Evolutionary conservation across 1,140 invertebrate genomes (phyloP).

Genomic region (Halesus radiatus): DNA sequence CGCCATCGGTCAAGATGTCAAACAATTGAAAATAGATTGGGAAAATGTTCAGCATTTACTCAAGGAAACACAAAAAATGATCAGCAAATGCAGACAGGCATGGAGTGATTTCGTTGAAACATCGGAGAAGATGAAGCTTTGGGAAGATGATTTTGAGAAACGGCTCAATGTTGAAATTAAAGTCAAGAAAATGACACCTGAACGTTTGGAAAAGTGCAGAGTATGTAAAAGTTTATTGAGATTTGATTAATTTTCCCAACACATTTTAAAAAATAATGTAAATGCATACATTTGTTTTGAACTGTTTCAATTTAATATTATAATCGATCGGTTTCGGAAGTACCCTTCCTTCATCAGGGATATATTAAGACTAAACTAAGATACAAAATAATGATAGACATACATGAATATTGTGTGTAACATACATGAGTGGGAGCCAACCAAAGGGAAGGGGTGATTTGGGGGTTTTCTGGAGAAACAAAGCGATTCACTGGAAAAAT

Average conservation of each 20-base stretch:
- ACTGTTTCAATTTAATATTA: too few relatives aligned
- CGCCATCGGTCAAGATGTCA: slow-evolving; percentile 85
- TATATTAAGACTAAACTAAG: too few relatives aligned
- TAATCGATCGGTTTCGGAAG: too few relatives aligned
- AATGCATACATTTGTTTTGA: too few relatives aligned
- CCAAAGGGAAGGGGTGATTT: too few relatives aligned
- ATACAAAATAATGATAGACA: too few relatives aligned
- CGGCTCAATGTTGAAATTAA: slow-evolving; percentile 77
- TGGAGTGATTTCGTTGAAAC: slow-evolving; percentile 90
- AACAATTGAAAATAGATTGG: slow-evolving; percentile 89
- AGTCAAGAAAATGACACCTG: slow-evolving; percentile 84
- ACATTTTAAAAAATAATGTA: too few relatives aligned
- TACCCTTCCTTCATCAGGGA: too few relatives aligned
- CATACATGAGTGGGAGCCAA: too few relatives aligned
- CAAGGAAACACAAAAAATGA: slow-evolving; percentile 81
- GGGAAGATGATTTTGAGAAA: slow-evolving; percentile 82
- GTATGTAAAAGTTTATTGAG: slow-evolving; percentile 64
- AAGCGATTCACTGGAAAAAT: too few relatives aligned
- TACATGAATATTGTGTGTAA: too few relatives aligned
- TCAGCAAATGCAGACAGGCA: slow-evolving; percentile 85
- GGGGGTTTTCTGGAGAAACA: too few relatives aligned
- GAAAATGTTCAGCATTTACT: slow-evolving; percentile 86
- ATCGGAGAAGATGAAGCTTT: slow-evolving; percentile 82
- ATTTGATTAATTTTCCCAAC: neutral
- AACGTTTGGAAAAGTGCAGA: slow-evolving; percentile 84